These are phyloP conservation scores for Reticulitermes speratus DNA, from an alignment of 1,140 invertebrate species.

Conservation along the genomic window DNA sequence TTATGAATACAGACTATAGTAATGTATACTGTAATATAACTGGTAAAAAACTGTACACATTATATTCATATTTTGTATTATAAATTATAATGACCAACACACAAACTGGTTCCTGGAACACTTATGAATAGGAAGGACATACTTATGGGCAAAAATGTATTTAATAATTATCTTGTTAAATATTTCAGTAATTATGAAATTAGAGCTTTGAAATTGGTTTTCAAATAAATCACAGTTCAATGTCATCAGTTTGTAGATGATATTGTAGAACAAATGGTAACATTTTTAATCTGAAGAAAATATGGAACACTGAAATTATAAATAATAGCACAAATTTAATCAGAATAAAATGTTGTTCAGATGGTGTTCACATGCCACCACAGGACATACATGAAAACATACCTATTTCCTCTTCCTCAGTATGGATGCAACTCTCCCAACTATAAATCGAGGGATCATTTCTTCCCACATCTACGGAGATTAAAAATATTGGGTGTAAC, in stretches of 20 bases:
- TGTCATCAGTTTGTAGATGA: background rate
- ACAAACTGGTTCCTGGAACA: constrained; percentile 5
- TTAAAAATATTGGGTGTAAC: background rate
- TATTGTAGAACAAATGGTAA: background rate
- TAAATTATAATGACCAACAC: constrained; percentile 14
- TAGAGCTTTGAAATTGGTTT: background rate
- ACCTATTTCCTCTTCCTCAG: background rate
- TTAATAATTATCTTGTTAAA: background rate
- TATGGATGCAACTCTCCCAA: background rate
- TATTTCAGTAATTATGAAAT: background rate
- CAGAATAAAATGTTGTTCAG: background rate
- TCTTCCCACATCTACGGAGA: background rate
- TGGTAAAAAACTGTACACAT: constrained; percentile 2
- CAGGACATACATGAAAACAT: background rate
- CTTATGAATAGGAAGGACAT: background rate
- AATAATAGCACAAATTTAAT: background rate
- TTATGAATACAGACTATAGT: constrained; percentile 13
- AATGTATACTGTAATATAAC: background rate
- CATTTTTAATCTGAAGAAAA: background rate
- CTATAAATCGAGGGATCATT: background rate
- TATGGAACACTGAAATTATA: background rate
- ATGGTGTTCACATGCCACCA: background rate
- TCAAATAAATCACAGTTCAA: background rate
- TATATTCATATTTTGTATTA: background rate
- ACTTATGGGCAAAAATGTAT: background rate